Conservation (phyloP, 2,113 vertebrate species). For the Turnix velox region DNA sequence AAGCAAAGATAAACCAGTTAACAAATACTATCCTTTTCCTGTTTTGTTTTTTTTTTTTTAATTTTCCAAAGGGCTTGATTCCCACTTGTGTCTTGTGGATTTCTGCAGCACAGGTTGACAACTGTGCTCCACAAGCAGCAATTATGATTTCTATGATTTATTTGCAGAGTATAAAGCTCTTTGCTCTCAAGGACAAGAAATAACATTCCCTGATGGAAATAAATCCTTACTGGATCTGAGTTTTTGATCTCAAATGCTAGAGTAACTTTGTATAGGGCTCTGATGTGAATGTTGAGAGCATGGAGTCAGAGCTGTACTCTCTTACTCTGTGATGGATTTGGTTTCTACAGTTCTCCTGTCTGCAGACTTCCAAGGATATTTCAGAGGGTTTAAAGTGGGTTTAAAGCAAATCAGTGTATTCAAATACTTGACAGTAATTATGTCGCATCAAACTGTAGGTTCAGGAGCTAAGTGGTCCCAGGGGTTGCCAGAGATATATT, state of each 20-base stretch:
- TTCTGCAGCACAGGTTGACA: conserved; percentile 3
- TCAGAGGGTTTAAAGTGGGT: background rate
- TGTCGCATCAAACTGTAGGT: background rate
- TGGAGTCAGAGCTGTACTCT: background rate
- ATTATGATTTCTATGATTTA: conserved; percentile 7
- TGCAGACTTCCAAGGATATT: background rate
- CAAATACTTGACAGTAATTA: background rate
- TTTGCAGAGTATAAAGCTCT: background rate
- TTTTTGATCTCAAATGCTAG: background rate
- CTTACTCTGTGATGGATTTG: background rate
- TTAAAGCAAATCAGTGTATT: background rate
- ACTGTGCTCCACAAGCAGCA: background rate
- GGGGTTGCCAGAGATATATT: background rate
- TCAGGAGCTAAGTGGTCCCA: background rate
- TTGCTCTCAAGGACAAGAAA: conserved; percentile 16
- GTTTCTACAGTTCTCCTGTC: background rate
- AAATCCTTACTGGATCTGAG: background rate
- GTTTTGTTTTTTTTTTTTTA: background rate
- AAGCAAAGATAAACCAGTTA: background rate
- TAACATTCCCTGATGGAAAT: background rate
- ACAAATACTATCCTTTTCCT: background rate
- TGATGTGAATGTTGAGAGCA: background rate
- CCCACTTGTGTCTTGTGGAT: background rate
- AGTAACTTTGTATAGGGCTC: background rate
- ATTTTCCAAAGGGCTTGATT: background rate